Evolutionary conservation across 2,888 invertebrate species (phyloP).

Genomic region (Craniophora ligustri): DNA sequence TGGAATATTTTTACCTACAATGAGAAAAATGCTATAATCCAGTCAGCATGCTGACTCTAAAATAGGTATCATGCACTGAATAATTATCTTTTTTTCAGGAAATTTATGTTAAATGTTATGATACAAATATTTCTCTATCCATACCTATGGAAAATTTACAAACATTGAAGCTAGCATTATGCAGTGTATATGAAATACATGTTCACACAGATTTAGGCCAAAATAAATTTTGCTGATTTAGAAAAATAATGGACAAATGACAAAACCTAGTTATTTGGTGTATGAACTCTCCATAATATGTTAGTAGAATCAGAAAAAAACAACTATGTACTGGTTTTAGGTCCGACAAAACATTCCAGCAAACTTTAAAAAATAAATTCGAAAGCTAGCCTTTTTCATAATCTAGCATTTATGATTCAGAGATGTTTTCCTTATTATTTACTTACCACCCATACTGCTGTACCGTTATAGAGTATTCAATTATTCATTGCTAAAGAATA

Average conservation of each 20-base stretch:
- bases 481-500: conserved; percentile 67
- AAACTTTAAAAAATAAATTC: conserved; percentile 34
- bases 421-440: conserved; percentile 49
- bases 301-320: conserved; percentile 7
- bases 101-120: conserved; percentile 4
- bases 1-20: conserved; percentile 63
- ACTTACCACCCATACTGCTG: conserved; percentile 81
- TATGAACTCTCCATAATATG: not conserved
- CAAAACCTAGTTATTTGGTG: no score
- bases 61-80: conserved; percentile 3
- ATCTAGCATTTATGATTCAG: conserved; percentile 52
- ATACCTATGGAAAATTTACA: conserved; percentile 17
- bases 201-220: not conserved
- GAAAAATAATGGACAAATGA: no score
- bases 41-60: conserved; percentile 20
- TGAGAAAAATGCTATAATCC: conserved; percentile 39
- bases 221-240: conserved; percentile 5
- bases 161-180: conserved; percentile 14
- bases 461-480: conserved; percentile 67
- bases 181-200: conserved; percentile 12
- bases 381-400: conserved; percentile 40
- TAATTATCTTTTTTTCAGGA: conserved; percentile 1
- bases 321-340: conserved; percentile 11
- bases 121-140: conserved; percentile 6
- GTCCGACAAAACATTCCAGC: no score